Evolutionary conservation across 2,113 vertebrate genomes (phyloP), one percentile per base, ranked within the genome.

Genomic region (Polypterus bichir): DNA sequence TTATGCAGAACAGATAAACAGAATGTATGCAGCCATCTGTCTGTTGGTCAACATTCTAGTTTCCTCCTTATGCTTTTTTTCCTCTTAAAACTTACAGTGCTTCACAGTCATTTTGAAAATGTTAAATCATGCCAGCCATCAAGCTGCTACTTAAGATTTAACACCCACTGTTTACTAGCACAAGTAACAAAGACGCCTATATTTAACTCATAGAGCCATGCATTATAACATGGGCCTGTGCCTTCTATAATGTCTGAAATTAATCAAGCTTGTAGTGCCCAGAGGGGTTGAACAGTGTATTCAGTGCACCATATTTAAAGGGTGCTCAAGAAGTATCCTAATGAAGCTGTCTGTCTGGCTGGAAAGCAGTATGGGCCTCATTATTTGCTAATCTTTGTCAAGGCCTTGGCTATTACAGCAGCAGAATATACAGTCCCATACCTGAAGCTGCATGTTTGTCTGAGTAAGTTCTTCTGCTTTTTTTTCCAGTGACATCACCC

Each of bases 381-480:
- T 27, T 5, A 45, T 58, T 58, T 6, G 4, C 56, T 58, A 5
- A 45, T 9, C 6, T 58, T 27, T 58, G 56, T 58, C 56, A 58
- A 58, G 44, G 46, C 56, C 6, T 44, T 58, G 56, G 44, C 46
- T 60, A 10, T n/a, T 60, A 47, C 27, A 52, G 56, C 46, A 7
- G 11, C 56, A 5, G 48, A 27, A 3, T 10, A 49, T 6, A 7
- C 9, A 9, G 44, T n/a, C 6, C 70, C 78, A 65, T 88, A 98
- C 95, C 96, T 98, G 96, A 81, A 99, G 91, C 74, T 98, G 95
- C 95, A 98, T 99, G 87, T 99, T 99, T 84, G 96, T 99, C 87
- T 99, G 96, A 67, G 95, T 99, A 81, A 99, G 93, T 84, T 99
- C 96, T 75, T 99, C 95, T 60, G 96, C 96, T 85, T 99, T 99